phyloP scores from a whole-genome alignment of 2,113 vertebrate species.

The Deroptyus accipitrinus region DNA sequence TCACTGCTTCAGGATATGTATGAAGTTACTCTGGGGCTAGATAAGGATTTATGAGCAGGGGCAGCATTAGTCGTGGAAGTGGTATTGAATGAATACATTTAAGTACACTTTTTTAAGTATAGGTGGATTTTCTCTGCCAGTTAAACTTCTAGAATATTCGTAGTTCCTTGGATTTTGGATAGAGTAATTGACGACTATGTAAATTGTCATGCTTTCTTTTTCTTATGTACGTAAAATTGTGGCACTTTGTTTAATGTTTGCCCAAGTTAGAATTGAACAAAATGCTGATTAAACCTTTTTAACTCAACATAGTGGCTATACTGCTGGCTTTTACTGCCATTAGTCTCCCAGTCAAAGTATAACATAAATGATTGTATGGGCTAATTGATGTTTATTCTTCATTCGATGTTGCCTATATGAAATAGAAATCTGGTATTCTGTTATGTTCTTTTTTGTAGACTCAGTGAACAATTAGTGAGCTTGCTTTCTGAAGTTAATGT shows the following conservation, averaged over 20 bases:
- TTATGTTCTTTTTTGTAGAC: background rate
- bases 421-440: background rate
- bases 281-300: background rate
- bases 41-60: rapidly evolving
- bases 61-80: background rate
- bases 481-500: background rate
- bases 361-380: background rate
- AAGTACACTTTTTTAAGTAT: too few relatives aligned
- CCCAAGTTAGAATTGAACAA: background rate
- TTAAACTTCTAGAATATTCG: background rate
- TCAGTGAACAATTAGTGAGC: background rate
- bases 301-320: background rate
- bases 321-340: background rate
- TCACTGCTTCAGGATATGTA: rapidly evolving
- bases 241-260: background rate
- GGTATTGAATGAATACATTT: rapidly evolving
- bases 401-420: background rate
- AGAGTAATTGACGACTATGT: background rate
- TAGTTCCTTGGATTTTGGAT: background rate
- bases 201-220: background rate
- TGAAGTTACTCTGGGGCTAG: background rate
- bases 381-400: background rate
- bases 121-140: background rate
- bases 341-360: background rate
- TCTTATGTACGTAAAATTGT: background rate